Conservation (phyloP, 1,140 invertebrate genomes). For the Watersipora subatra region DNA sequence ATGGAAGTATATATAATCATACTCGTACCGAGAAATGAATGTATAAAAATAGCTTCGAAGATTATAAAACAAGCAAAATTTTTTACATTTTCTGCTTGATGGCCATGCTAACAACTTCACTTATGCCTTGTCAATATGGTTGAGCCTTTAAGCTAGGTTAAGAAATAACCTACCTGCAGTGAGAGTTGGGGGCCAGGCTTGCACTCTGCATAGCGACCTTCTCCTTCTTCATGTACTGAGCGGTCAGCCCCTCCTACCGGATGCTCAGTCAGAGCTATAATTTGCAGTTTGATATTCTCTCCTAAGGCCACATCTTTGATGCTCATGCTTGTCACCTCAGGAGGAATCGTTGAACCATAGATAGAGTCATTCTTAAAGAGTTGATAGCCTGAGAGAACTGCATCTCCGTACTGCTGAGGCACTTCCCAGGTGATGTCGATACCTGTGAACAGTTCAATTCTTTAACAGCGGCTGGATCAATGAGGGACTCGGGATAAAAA, state of each 20-base stretch:
- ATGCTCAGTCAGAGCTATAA: conserved; percentile 37
- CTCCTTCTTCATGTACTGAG: conserved; percentile 15
- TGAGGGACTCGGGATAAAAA: too few relatives aligned
- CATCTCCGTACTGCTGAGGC: conserved; percentile 37
- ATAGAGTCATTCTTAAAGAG: conserved; percentile 37
- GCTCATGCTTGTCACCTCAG: conserved; percentile 28
- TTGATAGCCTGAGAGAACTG: conserved; percentile 29
- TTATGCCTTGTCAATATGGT: too few relatives aligned
- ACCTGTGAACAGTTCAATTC: too few relatives aligned
- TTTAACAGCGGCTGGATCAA: too few relatives aligned
- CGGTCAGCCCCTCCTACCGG: conserved; percentile 25
- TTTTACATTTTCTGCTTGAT: too few relatives aligned
- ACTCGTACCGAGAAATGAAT: too few relatives aligned
- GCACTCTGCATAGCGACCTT: conserved; percentile 34
- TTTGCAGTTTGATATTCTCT: conserved; percentile 32
- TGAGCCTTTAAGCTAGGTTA: too few relatives aligned
- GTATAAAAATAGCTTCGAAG: too few relatives aligned
- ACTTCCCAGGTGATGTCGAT: conserved; percentile 36
- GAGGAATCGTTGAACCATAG: conserved; percentile 35
- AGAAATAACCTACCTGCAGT: conserved; percentile 17
- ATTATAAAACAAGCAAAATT: too few relatives aligned
- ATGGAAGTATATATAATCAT: too few relatives aligned
- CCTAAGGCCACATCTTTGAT: conserved; percentile 34
- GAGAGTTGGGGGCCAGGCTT: conserved; percentile 31
- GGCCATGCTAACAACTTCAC: too few relatives aligned